Base-by-base conservation (phyloP, 2,888 invertebrate species). In the Keiferia lycopersicella region DNA sequence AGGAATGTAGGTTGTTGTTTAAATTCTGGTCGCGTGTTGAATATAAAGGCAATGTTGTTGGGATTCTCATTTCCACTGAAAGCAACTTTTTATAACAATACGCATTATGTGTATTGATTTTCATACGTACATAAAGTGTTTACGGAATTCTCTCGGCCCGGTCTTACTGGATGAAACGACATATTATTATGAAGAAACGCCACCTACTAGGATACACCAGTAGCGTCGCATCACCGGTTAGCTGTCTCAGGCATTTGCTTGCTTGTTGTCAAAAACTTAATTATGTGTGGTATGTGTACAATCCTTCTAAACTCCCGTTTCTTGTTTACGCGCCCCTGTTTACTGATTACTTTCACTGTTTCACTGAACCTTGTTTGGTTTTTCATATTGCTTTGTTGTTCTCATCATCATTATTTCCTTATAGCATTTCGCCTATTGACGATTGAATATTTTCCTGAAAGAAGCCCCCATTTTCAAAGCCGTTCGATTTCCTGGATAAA, bases 341-440 rank as follows among this genome's bases (percentile, higher is more conserved):
- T 58, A 58, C 39, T 58, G 58, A 58, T 58, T 58, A 58, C 58
- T 38, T 58, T 14, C 38, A 58, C 57, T n/a, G 14, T 38, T 58
- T 14, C 38, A 58, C 57, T n/a, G 14, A 20, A 58, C 20, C 58
- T 58, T 58, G 38, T 39, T 12, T 20, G 58, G 20, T 39, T 58
- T 58, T 39, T 38, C 16, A 38, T 39, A 58, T 58, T 39, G 20
- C 39, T 39, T 58, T 58, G 38, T 18, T 38, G 38, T 34, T 18
- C 16, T n/a, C 30, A 34, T 34, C 18, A 26, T 16, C 34, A 14
- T 11, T 53, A 26, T n/a, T 53, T 20, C n/a, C 6, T 53, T 53
- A 14, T 50, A 56, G 26, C 8, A n/a, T 53, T 53, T 14, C 56
- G 10, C 3, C 11, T 6, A 53, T 53, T 53, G 11, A 22, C 0